These are phyloP conservation scores for Macropus fuliginosus DNA, from an alignment of 2,797 vertebrate species.

Conservation along the genomic window DNA sequence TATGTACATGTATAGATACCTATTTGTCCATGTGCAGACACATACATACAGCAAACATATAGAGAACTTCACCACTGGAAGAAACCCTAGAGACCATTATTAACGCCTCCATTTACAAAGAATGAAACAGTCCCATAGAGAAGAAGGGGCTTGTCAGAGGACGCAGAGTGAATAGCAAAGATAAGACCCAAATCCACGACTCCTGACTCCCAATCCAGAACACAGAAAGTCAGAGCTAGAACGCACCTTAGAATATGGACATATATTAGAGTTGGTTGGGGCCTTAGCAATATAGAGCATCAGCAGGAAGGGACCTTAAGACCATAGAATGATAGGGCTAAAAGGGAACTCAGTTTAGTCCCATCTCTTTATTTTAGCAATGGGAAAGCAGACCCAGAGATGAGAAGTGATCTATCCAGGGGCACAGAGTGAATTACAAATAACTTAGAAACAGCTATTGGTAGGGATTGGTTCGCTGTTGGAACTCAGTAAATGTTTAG, in stretches of 20 bases:
- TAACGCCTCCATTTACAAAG: background rate
- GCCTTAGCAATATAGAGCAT: background rate
- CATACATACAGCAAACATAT: background rate
- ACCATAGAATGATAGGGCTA: background rate
- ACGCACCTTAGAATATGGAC: background rate
- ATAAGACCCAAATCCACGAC: background rate
- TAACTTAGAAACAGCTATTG: background rate
- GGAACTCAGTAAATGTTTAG: background rate
- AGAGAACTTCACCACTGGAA: background rate
- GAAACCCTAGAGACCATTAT: background rate
- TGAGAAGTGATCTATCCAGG: background rate
- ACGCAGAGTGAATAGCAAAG: background rate
- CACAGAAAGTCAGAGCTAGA: constrained; percentile 4
- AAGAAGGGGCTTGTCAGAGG: background rate
- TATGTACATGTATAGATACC: background rate
- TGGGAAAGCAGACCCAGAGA: background rate
- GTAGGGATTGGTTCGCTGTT: background rate
- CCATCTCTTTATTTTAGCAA: background rate
- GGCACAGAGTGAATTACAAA: background rate
- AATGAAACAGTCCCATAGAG: background rate
- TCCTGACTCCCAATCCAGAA: background rate
- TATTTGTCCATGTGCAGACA: background rate
- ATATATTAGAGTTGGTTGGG: background rate
- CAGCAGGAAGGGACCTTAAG: background rate
- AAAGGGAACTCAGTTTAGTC: background rate